Evolutionary conservation across 2,888 invertebrate genomes (phyloP).

Genomic region (Pyrocoelia pectoralis): DNA sequence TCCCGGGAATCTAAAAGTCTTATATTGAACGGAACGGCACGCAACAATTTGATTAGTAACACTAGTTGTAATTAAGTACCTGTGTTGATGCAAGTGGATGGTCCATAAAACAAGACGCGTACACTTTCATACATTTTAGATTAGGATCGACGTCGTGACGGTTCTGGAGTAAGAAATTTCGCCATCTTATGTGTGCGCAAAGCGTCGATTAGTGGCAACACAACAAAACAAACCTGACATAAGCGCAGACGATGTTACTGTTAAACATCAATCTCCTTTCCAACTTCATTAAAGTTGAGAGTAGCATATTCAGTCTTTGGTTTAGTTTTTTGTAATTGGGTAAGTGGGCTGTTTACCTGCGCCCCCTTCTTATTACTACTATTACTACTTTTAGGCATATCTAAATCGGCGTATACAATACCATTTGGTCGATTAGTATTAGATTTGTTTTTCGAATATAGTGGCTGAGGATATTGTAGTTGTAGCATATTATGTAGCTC

Average conservation of each 20-base stretch:
- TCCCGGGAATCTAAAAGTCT: background rate
- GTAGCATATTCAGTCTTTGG: constrained; percentile 70
- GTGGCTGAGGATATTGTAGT: constrained; percentile 59
- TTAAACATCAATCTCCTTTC: constrained; percentile 73
- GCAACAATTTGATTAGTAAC: background rate
- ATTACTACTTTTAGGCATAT: constrained; percentile 53
- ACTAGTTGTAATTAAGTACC: background rate
- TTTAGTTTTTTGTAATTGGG: constrained; percentile 54
- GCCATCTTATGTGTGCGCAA: no score
- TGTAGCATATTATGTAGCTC: constrained; percentile 56
- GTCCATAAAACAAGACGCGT: no score
- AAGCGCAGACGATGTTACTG: constrained; percentile 49
- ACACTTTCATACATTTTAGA: no score
- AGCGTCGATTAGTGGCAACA: background rate
- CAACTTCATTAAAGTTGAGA: constrained; percentile 72
- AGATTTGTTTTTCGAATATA: constrained; percentile 45
- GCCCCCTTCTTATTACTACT: constrained; percentile 29
- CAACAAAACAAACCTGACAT: constrained; percentile 41
- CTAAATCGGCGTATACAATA: constrained; percentile 61
- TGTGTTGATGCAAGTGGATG: no score
- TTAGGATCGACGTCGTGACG: no score
- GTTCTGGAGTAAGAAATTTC: no score
- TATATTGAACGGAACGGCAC: background rate
- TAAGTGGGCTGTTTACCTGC: constrained; percentile 28
- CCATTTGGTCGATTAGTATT: constrained; percentile 54